These are phyloP conservation scores for Syrmaticus mikado DNA, from an alignment of 2,113 vertebrate species.

Conservation along the genomic window DNA sequence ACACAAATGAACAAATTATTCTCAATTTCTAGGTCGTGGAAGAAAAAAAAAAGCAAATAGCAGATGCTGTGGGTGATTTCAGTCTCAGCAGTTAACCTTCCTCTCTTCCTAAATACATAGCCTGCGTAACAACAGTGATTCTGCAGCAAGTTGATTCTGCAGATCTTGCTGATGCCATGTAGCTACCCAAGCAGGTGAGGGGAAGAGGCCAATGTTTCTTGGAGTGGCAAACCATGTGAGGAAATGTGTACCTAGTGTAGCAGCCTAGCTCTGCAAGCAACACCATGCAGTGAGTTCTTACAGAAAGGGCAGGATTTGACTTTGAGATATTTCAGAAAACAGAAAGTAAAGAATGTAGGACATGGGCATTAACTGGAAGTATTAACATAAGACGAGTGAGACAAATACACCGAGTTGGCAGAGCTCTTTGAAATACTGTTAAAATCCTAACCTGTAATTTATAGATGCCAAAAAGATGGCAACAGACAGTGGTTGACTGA, in stretches of 20 bases:
- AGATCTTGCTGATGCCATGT: background rate
- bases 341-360: background rate
- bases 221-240: background rate
- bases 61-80: background rate
- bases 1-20: background rate
- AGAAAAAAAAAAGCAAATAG: background rate
- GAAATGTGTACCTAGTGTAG: background rate
- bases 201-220: background rate
- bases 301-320: background rate
- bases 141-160: background rate
- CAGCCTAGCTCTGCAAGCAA: background rate
- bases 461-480: background rate
- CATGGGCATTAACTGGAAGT: background rate
- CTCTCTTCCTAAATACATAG: background rate
- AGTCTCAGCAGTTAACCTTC: background rate
- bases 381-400: background rate
- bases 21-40: accelerated
- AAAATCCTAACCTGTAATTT: background rate
- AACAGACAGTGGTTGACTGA: background rate
- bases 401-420: background rate
- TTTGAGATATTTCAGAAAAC: background rate
- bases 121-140: background rate
- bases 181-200: background rate
- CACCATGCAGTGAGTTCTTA: background rate
- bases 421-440: background rate